Conservation (phyloP, 2,113 vertebrate genomes). For the Vulpes lagopus region DNA sequence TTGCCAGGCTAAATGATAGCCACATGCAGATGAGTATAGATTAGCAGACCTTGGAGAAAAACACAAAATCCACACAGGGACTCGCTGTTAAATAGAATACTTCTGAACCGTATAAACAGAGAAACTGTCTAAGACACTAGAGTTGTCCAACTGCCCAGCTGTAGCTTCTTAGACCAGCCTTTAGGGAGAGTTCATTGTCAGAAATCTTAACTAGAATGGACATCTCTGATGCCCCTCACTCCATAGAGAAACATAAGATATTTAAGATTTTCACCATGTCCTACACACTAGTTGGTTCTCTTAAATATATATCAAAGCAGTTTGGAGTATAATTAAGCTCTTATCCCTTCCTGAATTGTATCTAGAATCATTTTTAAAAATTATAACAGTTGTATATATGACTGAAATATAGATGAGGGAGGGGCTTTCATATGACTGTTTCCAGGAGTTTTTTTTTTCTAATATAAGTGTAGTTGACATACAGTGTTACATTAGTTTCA, state of each 20-base stretch:
- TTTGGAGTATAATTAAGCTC: accelerated
- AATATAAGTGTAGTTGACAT: not conserved
- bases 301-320: not conserved
- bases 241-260: not conserved
- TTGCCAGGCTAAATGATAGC: not conserved
- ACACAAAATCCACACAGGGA: not conserved
- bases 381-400: not conserved
- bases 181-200: not conserved
- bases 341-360: not conserved
- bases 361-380: not conserved
- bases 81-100: not conserved
- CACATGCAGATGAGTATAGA: not conserved
- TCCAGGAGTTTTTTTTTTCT: not conserved
- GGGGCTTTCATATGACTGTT: not conserved
- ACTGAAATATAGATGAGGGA: not conserved
- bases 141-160: not conserved
- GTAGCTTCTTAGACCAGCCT: not conserved
- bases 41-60: not conserved
- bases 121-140: not conserved
- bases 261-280: not conserved
- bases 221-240: not conserved
- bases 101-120: not conserved
- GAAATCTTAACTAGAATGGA: not conserved
- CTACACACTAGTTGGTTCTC: not conserved
- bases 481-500: not conserved